These are phyloP conservation scores for Piprites chloris DNA, from an alignment of 2,113 vertebrate genomes.

Conservation along the genomic window DNA sequence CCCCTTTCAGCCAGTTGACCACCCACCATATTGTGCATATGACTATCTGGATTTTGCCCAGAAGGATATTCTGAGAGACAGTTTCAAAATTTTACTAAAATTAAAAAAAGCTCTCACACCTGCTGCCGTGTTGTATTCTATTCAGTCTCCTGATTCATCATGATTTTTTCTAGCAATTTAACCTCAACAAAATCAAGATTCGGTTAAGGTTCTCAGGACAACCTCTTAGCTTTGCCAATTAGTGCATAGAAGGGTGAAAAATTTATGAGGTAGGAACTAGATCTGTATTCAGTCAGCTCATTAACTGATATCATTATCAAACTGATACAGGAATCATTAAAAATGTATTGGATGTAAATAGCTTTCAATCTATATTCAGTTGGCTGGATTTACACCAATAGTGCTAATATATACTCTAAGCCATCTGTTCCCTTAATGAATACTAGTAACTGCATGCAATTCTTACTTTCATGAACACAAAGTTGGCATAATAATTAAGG, in stretches of 20 bases:
- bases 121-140: not conserved
- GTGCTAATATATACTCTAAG: constrained; percentile 23
- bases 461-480: not conserved
- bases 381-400: constrained; percentile 23
- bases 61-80: not conserved
- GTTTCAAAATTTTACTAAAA: not conserved
- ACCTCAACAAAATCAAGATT: not conserved
- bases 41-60: not conserved
- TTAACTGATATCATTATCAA: constrained; percentile 57
- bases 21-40: not conserved
- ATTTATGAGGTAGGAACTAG: constrained; percentile 15
- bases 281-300: constrained; percentile 40
- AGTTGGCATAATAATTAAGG: not conserved
- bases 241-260: not conserved
- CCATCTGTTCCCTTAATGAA: not conserved
- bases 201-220: not conserved
- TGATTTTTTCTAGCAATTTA: not conserved
- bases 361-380: constrained; percentile 35
- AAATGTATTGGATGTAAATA: constrained; percentile 57
- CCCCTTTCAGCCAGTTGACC: not conserved
- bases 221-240: constrained; percentile 9
- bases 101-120: not conserved
- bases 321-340: constrained; percentile 54
- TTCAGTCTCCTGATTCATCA: not conserved
- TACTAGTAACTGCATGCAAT: not conserved